Evolutionary conservation across 2,797 vertebrate species (phyloP), one percentile per base, ranked within the genome.

Genomic region (Neosilurus hyrtlii): DNA sequence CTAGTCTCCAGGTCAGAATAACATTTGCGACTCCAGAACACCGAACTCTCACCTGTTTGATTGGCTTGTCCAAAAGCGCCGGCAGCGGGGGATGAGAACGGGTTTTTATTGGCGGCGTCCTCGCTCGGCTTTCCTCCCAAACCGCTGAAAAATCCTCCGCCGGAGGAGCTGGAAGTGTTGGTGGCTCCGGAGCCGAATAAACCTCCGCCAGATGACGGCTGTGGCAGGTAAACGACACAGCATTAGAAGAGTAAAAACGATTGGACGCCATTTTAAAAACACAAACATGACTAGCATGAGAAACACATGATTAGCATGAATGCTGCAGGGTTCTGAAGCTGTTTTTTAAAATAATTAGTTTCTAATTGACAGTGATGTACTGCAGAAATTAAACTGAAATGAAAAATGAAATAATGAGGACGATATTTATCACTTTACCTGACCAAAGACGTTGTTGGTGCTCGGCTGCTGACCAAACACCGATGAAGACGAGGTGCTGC

Each of bases 91-190:
- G 95, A 85, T 49, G 97, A 94, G 67, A 99, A 99, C 0, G 98
- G 98, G 92, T 99, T 99, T 91, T 99, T 99, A 91, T 94, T 98
- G 85, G 96, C 96, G 2, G 97, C 96, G 7, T 99, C 98, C 87
- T 98, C 96, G 43, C 96, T 99, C 26, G 98, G 98, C 90, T 99
- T 99, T 16, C 97, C 96, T 87, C 98, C 98, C 1, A 99, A 92
- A 80, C 97, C 98, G 2, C 96, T 97, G 93, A 99, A 99, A 90
- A 99, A 98, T 2, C 96, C 96, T 37, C 94, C 94, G 9, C 93
- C 92, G 0, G 92, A 77, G 63, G 92, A 92, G 76, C 10, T 26
- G 59, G 88, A 88, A 79, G 90, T 0, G 35, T 75, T 92, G 70
- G 91, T 73, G 83, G 92, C 87, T 86, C 88, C 90, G 10, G 96